These are phyloP conservation scores for Drosophila macrospina DNA, from an alignment of 2,888 invertebrate species.

Conservation along the genomic window DNA sequence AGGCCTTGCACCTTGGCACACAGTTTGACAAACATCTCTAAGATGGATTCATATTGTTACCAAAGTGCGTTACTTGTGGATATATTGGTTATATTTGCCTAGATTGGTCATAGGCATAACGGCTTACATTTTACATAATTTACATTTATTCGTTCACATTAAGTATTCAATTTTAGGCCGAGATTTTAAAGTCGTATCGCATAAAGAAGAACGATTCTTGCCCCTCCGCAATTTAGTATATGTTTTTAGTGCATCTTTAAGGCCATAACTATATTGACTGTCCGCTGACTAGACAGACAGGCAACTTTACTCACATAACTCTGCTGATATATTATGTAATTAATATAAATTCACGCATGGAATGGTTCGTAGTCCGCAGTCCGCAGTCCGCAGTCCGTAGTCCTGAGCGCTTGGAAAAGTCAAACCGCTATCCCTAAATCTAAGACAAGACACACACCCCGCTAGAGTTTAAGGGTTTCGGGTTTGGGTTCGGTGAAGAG, in stretches of 20 bases:
- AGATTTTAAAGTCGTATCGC: too few relatives aligned
- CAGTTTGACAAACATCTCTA: slow-evolving; percentile 13
- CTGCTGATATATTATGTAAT: background rate
- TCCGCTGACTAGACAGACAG: too few relatives aligned
- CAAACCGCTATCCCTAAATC: slow-evolving; percentile 29
- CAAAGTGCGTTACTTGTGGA: too few relatives aligned
- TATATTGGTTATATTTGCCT: background rate
- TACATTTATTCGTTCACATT: too few relatives aligned
- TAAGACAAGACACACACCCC: slow-evolving; percentile 20
- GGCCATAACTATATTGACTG: too few relatives aligned
- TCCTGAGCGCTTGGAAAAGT: slow-evolving; percentile 19
- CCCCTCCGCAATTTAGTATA: too few relatives aligned
- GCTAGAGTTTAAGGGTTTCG: slow-evolving; percentile 26
- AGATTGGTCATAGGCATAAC: background rate
- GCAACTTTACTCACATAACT: too few relatives aligned
- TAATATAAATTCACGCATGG: background rate
- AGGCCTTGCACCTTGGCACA: slow-evolving; percentile 39
- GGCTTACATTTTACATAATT: background rate
- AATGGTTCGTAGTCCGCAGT: background rate
- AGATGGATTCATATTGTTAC: slow-evolving; percentile 1
- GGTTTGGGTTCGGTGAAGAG: slow-evolving; percentile 43
- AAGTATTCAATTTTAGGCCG: too few relatives aligned
- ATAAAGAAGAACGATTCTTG: too few relatives aligned
- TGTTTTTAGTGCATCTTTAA: too few relatives aligned
- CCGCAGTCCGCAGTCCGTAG: too few relatives aligned